Conservation (phyloP, 1,140 invertebrate species). For the Hyles vespertilio region DNA sequence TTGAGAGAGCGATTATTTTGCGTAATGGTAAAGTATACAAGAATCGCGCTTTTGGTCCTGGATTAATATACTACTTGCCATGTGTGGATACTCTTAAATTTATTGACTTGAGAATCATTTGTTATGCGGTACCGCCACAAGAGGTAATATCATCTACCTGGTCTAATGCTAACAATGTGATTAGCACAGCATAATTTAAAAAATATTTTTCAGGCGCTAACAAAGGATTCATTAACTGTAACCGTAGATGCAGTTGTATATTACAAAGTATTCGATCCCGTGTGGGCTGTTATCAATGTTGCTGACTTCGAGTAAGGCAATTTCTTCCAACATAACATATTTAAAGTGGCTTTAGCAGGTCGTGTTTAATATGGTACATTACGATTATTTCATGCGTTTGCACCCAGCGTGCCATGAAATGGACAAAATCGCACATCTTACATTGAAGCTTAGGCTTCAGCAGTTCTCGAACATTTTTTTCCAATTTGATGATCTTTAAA, state of each 20-base stretch:
- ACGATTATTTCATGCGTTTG: too few species aligned
- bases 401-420: too few species aligned
- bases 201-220: slow-evolving; percentile 78
- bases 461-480: too few species aligned
- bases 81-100: slow-evolving; percentile 91
- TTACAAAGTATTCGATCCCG: slow-evolving; percentile 88
- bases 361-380: too few species aligned
- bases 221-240: slow-evolving; percentile 93
- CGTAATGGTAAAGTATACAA: slow-evolving; percentile 46
- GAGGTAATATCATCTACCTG: slow-evolving; percentile 41
- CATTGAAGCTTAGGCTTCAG: too few species aligned
- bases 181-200: too few species aligned
- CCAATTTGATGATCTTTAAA: too few species aligned
- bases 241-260: slow-evolving; percentile 95
- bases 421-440: too few species aligned
- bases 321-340: background rate
- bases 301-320: slow-evolving; percentile 82
- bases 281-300: slow-evolving; percentile 86
- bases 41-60: slow-evolving; percentile 71
- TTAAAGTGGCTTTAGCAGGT: too few species aligned
- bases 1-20: slow-evolving; percentile 41
- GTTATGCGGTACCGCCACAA: slow-evolving; percentile 71
- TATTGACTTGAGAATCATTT: slow-evolving; percentile 84
- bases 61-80: slow-evolving; percentile 89
- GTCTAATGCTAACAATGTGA: too few species aligned